phyloP scores from a whole-genome alignment of 2,797 vertebrate species.

The Astyanax mexicanus region DNA sequence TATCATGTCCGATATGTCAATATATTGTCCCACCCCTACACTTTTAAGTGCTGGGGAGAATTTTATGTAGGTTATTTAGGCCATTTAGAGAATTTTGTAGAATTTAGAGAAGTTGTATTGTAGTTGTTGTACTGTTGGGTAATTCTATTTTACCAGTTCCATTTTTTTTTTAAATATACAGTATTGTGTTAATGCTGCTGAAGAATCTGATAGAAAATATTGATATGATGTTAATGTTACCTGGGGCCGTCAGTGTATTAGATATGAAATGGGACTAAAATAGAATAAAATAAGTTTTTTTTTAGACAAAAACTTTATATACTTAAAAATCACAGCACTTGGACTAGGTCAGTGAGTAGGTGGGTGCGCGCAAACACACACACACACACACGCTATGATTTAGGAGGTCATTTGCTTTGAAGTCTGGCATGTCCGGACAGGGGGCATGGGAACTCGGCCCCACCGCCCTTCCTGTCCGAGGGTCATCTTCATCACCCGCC shows the following conservation, averaged over 20 bases:
- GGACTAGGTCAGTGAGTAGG: conserved; percentile 6
- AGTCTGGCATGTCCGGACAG: conserved; percentile 38
- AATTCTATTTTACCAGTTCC: no score
- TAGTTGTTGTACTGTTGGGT: background rate
- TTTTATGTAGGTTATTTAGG: background rate
- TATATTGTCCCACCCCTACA: no score
- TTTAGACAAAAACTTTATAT: no score
- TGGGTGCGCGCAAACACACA: no score
- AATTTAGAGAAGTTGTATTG: background rate
- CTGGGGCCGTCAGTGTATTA: background rate
- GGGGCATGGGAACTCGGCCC: conserved; percentile 34
- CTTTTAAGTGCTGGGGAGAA: background rate
- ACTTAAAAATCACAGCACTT: background rate
- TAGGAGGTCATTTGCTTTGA: conserved; percentile 43
- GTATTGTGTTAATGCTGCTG: no score
- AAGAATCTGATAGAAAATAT: no score
- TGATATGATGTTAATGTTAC: background rate
- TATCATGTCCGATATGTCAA: no score
- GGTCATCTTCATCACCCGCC: conserved; percentile 35
- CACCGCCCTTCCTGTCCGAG: conserved; percentile 27
- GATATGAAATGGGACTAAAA: background rate
- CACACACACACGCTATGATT: conserved; percentile 28
- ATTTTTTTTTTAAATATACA: no score
- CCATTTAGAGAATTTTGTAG: background rate
- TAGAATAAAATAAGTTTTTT: no score